Percentiles rank a stretch among this genome's conserved stretches.
Evolutionary conservation across 2,113 vertebrate species (phyloP).

Genomic region (Perognathus longimembris): DNA sequence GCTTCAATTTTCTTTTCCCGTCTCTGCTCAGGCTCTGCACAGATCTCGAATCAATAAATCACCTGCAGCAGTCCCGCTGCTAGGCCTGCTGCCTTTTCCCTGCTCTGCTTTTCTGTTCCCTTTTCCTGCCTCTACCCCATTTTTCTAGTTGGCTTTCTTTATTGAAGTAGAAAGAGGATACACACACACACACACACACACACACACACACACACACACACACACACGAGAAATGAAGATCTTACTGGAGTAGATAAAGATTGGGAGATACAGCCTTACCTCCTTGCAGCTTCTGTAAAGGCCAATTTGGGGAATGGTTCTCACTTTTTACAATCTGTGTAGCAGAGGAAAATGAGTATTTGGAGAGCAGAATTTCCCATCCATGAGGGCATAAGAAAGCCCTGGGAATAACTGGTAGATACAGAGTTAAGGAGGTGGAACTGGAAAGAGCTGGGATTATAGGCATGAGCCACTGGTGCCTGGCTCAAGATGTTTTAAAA

Average conservation of each 20-base stretch:
- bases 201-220: too few relatives aligned
- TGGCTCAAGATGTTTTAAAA: not conserved
- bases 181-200: too few relatives aligned
- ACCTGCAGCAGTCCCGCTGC: not conserved
- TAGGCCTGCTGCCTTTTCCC: not conserved
- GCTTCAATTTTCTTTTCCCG: not conserved
- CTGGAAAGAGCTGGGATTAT: not conserved
- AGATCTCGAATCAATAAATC: not conserved
- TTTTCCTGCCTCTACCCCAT: not conserved
- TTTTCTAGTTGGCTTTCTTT: not conserved
- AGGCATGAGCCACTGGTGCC: too few relatives aligned
- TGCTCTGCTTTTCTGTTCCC: too few relatives aligned
- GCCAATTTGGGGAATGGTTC: not conserved
- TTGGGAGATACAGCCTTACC: not conserved
- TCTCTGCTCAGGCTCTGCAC: not conserved
- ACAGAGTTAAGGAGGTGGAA: not conserved
- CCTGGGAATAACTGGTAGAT: not conserved
- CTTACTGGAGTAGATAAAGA: not conserved
- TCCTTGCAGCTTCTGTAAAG: not conserved
- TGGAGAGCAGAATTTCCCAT: not conserved
- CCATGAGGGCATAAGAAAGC: not conserved
- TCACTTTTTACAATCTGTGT: not conserved
- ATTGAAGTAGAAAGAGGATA: conserved; percentile 8
- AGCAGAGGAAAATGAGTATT: not conserved
- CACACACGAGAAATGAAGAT: not conserved